phyloP scores from a whole-genome alignment of 2,113 vertebrate genomes.

The Cephalopterus ornatus region DNA sequence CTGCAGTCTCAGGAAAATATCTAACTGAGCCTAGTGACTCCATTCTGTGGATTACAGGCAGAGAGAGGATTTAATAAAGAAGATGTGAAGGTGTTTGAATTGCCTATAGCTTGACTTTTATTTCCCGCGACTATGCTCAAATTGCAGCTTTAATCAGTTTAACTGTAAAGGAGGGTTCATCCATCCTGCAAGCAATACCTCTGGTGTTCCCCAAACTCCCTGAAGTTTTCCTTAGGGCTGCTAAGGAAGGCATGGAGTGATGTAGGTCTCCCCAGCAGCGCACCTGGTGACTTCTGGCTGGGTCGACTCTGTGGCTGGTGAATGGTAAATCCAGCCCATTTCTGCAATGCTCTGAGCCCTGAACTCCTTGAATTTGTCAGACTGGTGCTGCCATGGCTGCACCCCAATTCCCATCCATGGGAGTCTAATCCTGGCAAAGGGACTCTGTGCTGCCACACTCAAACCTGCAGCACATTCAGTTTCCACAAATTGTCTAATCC shows the following conservation, averaged over 20 bases:
- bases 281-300: not conserved
- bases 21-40: not conserved
- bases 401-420: fast-evolving
- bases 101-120: not conserved
- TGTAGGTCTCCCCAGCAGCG: fast-evolving
- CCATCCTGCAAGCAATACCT: not conserved
- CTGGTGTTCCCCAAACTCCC: not conserved
- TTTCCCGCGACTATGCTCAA: not conserved
- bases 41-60: not conserved
- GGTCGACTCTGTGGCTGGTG: not conserved
- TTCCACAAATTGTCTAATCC: not conserved
- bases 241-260: not conserved
- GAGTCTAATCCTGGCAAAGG: not conserved
- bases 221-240: not conserved
- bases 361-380: not conserved
- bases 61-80: not conserved
- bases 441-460: not conserved
- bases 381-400: fast-evolving
- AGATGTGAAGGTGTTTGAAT: not conserved
- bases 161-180: not conserved
- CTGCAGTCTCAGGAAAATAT: not conserved
- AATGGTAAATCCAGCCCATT: not conserved
- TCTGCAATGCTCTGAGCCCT: not conserved
- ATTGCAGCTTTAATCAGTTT: not conserved
- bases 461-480: not conserved